Conservation (phyloP, 2,888 invertebrate species). For the Lumbricus terrestris region DNA sequence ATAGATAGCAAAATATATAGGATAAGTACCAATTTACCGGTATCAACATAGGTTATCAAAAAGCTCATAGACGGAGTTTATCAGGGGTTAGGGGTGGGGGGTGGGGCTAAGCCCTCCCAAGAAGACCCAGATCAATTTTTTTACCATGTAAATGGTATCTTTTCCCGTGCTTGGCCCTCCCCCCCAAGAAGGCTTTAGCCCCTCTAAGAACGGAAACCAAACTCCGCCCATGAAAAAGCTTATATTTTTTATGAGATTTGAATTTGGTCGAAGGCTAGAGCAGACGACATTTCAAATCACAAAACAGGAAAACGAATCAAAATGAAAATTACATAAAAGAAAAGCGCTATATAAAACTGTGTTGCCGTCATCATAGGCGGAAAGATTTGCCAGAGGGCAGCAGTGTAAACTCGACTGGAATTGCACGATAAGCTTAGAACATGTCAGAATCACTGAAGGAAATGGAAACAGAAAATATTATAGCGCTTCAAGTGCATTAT, state of each 20-base stretch:
- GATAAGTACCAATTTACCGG: background rate
- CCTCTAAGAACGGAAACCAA: no score
- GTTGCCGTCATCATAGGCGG: background rate
- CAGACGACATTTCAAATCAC: background rate
- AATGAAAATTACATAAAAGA: background rate
- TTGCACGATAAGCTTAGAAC: background rate
- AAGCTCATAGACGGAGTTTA: no score
- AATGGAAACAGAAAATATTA: background rate
- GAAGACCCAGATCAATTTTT: no score
- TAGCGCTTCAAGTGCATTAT: background rate
- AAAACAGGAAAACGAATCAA: background rate
- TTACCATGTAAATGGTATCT: no score
- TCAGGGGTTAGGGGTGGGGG: no score
- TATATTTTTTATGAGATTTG: no score
- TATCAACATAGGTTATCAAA: background rate
- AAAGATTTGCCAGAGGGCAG: background rate
- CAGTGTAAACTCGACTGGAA: background rate
- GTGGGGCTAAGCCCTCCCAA: no score
- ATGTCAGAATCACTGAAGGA: background rate
- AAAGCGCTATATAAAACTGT: background rate
- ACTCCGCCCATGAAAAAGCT: no score
- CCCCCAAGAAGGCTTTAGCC: no score
- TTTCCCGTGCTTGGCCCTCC: no score
- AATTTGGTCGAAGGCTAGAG: background rate
- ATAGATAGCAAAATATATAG: no score